phyloP scores from a whole-genome alignment of 1,140 invertebrate genomes.

The Apis mellifera region Amel_HAv3.1 CM009932.2:15498501-15499000 shows the following conservation, averaged over 20 bases:
- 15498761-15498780: constrained; percentile 28
- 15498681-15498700: constrained; percentile 5
- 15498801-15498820: constrained; percentile 59
- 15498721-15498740: constrained; percentile 45
- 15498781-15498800: constrained; percentile 63
- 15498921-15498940: not conserved
- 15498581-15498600: not conserved
- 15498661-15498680: not conserved
- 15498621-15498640: not conserved
- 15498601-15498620: no score
- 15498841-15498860: constrained; percentile 56
- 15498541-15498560: no score
- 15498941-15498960: no score
- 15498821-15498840: constrained; percentile 50
- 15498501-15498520: no score
- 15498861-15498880: constrained; percentile 3
- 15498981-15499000: no score
- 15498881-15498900: constrained; percentile 27
- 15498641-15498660: not conserved
- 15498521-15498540: no score
- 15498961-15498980: no score
- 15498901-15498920: not conserved
- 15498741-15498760: constrained; percentile 48
- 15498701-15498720: not conserved
- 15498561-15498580: no score